Base-by-base conservation (phyloP, 2,797 vertebrate genomes). In the Phoebastria nigripes region DNA sequence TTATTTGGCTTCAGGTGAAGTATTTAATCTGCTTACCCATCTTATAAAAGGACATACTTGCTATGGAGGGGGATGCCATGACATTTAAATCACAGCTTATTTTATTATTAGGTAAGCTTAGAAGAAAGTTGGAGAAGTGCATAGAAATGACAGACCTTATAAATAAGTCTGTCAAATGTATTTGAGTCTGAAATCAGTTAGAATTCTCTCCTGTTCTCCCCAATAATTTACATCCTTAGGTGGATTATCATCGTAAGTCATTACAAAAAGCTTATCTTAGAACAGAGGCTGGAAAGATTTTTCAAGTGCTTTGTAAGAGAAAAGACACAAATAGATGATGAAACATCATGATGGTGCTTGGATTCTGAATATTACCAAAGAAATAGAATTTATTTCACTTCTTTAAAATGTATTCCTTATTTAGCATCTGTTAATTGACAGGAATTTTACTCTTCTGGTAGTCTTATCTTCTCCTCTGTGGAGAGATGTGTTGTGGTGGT, bases 1-100 rank as follows among this genome's bases (percentile, higher is more conserved):
- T 89, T 78, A 80, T 65, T 82, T 94, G 63, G 51, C 61, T 78
- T 78, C 69, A 81, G 56, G 31, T 65, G 44, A 70, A 77, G 66
- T 62, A 80, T 71, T 85, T 91, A 93, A 93, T 91, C 90, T 93
- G 24, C 56, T 91, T 94, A 78, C 63, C 20, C 44, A 49, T 78
- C 63, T 85, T 46, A 81, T 58, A 85, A 81, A 78, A 85, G 71
- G 69, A 74, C 65, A 61, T 67, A 44, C 49, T 33, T 66, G 65
- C 25, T 93, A 78, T 88, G 72, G 78, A 89, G 91, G 35, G 80
- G 25, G 71, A 49, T 83, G 42, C 22, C 28, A 58, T 51, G 74
- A 61, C 56, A 49, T 85, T 92, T 67, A 78, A 87, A 95, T 92
- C 69, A 76, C 66, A 72, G 59, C 77, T 86, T 86, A 71, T 70